Conservation (phyloP, 2,888 invertebrate species). For the Melanophora roralis region DNA sequence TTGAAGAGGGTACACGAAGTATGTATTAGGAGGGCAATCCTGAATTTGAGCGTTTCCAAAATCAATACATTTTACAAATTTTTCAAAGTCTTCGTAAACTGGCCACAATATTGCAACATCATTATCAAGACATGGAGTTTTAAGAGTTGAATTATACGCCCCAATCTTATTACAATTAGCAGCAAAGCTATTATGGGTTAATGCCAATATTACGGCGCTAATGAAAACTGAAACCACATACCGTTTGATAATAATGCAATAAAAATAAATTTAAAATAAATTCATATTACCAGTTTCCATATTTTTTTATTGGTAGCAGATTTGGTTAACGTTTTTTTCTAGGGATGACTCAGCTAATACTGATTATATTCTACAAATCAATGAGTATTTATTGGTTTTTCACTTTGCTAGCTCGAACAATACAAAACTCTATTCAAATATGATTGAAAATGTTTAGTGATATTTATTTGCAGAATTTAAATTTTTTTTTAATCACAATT, state of each 20-base stretch:
- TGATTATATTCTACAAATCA: constrained; percentile 25
- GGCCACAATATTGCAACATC: constrained; percentile 64
- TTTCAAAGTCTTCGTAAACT: constrained; percentile 59
- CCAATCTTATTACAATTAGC: neutral
- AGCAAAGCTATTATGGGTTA: constrained; percentile 21
- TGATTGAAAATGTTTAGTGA: neutral
- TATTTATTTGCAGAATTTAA: neutral
- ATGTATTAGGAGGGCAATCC: constrained; percentile 58
- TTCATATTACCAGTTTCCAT: constrained; percentile 60
- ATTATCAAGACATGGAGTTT: constrained; percentile 59
- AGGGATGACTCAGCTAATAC: constrained; percentile 36
- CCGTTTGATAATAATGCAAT: too few species aligned
- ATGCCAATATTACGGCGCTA: constrained; percentile 63
- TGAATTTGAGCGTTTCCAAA: neutral
- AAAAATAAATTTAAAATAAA: too few species aligned
- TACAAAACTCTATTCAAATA: neutral
- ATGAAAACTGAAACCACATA: constrained; percentile 65
- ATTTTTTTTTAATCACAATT: constrained; percentile 31
- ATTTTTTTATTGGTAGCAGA: neutral
- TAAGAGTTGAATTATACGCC: constrained; percentile 48
- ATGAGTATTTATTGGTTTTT: constrained; percentile 48
- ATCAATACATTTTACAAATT: constrained; percentile 65
- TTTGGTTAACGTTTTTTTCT: constrained; percentile 30
- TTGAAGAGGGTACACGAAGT: constrained; percentile 70
- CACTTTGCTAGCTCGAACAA: neutral